Percentiles rank a stretch among this genome's conserved stretches.
Conservation (phyloP, 2,113 vertebrate genomes). For the Esox niger region DNA sequence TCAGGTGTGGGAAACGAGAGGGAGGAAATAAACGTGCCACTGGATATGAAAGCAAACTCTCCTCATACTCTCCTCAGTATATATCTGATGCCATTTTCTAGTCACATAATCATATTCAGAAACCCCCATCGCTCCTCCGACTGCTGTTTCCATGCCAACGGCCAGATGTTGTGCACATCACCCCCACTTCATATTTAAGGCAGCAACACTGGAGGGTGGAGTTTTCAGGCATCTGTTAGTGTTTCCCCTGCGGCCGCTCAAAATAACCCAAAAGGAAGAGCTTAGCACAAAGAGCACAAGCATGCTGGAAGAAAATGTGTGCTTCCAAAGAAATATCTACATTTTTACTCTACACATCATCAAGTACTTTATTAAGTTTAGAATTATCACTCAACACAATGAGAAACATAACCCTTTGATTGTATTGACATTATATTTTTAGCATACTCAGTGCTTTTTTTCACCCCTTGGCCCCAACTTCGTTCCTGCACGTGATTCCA, state of each 20-base stretch:
- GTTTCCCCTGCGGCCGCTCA: slow-evolving; percentile 58
- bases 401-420: too few relatives aligned
- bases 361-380: too few relatives aligned
- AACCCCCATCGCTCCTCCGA: slow-evolving; percentile 23
- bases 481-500: too few relatives aligned
- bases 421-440: too few relatives aligned
- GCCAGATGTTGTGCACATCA: slow-evolving; percentile 67
- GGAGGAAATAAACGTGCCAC: background rate
- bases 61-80: background rate
- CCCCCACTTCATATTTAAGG: slow-evolving; percentile 35
- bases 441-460: too few relatives aligned
- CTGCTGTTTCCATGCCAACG: slow-evolving; percentile 61
- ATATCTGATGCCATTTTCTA: background rate
- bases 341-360: background rate
- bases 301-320: background rate
- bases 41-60: background rate
- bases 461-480: too few relatives aligned
- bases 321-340: background rate
- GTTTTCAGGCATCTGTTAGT: slow-evolving; percentile 57
- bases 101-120: slow-evolving; percentile 44
- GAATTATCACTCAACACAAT: too few relatives aligned
- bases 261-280: slow-evolving; percentile 61
- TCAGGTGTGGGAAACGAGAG: background rate
- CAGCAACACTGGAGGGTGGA: slow-evolving; percentile 28
- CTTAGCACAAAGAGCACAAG: slow-evolving; percentile 32